Evolutionary conservation across 2,797 vertebrate species (phyloP).

Genomic region (Phoxinus dragarum): DNA sequence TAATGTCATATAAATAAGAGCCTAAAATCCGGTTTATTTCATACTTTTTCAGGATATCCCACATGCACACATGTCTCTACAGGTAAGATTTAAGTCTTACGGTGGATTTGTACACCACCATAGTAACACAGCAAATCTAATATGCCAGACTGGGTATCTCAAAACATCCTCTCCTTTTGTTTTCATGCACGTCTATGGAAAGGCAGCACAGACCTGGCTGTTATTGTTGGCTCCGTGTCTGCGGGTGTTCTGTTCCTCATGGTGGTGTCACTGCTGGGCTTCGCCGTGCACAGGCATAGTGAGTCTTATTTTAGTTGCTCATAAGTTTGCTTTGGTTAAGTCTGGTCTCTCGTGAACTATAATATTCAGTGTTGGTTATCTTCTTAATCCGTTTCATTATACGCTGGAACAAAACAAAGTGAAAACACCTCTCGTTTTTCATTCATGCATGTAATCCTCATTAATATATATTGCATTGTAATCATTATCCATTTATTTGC

Average conservation of each 20-base stretch:
- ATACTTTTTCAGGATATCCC: slow-evolving; percentile 61
- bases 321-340: not conserved
- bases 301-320: slow-evolving; percentile 8
- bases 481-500: slow-evolving; percentile 17
- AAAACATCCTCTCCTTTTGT: not conserved
- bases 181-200: not conserved
- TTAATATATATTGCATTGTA: slow-evolving; percentile 15
- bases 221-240: slow-evolving; percentile 73
- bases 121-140: not conserved
- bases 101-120: not conserved
- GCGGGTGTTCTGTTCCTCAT: slow-evolving; percentile 72
- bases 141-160: not conserved
- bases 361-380: slow-evolving; percentile 1
- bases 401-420: not conserved
- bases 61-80: slow-evolving; percentile 43
- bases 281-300: slow-evolving; percentile 52
- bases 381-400: slow-evolving; percentile 11
- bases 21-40: slow-evolving; percentile 13
- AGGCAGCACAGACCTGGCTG: slow-evolving; percentile 68
- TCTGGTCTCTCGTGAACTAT: slow-evolving; percentile 11
- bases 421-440: not conserved
- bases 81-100: slow-evolving; percentile 56
- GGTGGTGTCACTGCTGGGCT: slow-evolving; percentile 57
- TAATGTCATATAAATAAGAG: not conserved
- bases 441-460: slow-evolving; percentile 9